phyloP scores from a whole-genome alignment of 2,113 vertebrate species.

The Colinus virginianus region DNA sequence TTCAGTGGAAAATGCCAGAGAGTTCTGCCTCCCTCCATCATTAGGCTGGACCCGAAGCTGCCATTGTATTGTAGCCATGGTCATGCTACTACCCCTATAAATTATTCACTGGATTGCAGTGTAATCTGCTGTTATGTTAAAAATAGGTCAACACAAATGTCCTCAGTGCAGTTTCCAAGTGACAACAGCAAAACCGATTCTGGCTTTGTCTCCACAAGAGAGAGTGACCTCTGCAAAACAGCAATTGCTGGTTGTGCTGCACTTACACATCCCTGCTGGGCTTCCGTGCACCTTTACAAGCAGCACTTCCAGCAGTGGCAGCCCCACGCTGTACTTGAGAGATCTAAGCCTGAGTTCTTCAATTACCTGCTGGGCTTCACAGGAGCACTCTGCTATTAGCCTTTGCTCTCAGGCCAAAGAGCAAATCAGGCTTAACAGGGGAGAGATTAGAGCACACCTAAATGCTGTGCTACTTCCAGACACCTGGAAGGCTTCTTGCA shows the following conservation, averaged over 20 bases:
- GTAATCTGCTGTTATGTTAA: conserved; percentile 70
- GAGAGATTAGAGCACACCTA: conserved; percentile 45
- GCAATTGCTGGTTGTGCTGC: neutral
- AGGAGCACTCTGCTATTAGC: neutral
- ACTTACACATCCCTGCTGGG: neutral
- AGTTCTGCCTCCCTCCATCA: conserved; percentile 58
- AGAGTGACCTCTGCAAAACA: conserved; percentile 19
- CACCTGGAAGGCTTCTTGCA: neutral
- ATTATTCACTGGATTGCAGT: conserved; percentile 75
- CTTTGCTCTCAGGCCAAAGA: conserved; percentile 34
- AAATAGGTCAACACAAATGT: conserved; percentile 71
- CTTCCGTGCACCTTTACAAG: neutral
- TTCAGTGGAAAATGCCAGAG: conserved; percentile 75
- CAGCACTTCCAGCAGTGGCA: neutral
- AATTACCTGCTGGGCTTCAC: conserved; percentile 29
- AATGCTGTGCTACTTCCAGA: conserved; percentile 17
- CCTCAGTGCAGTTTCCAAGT: conserved; percentile 52
- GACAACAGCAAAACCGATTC: conserved; percentile 12
- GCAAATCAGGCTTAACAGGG: conserved; percentile 47
- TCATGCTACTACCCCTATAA: conserved; percentile 69
- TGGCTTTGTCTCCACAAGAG: conserved; percentile 40
- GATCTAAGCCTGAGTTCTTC: neutral
- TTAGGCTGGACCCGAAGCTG: conserved; percentile 59
- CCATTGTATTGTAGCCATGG: conserved; percentile 37
- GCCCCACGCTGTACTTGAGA: neutral